These are phyloP conservation scores for Mus spicilegus DNA, from an alignment of 2,113 vertebrate species.

Conservation along the genomic window DNA sequence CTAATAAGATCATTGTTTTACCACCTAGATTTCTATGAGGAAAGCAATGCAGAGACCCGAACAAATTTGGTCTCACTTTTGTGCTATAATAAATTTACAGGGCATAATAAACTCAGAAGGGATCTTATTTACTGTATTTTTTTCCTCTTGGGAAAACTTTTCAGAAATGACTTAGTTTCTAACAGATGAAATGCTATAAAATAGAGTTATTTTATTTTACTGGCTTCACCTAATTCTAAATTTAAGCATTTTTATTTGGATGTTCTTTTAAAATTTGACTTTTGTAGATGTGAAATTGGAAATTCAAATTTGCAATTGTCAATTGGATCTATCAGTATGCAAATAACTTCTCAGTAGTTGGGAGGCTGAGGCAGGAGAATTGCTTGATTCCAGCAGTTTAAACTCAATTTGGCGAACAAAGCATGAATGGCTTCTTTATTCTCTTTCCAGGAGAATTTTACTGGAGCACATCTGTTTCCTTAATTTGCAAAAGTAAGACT, in stretches of 20 bases:
- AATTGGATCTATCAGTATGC: too few species aligned
- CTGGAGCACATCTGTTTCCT: background rate
- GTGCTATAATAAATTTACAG: background rate
- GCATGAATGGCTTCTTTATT: background rate
- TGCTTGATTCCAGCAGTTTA: background rate
- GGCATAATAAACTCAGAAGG: background rate
- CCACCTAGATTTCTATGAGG: constrained; percentile 35
- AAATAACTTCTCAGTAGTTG: background rate
- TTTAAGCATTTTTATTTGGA: constrained; percentile 34
- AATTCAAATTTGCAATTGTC: background rate
- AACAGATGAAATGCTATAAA: background rate
- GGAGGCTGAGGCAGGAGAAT: background rate
- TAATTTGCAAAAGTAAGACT: background rate
- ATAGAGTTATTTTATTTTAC: constrained; percentile 46
- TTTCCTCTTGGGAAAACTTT: background rate
- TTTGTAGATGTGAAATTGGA: constrained; percentile 30
- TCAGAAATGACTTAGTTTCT: background rate
- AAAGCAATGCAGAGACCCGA: constrained; percentile 27
- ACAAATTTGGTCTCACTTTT: constrained; percentile 18
- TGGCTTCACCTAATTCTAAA: constrained; percentile 41
- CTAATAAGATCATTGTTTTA: constrained; percentile 62
- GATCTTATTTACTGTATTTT: constrained; percentile 10
- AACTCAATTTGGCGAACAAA: background rate
- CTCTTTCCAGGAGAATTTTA: background rate
- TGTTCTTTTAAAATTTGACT: constrained; percentile 37